Percentiles rank a stretch among this genome's conserved stretches.
These are phyloP conservation scores for Eurystomus glaucurus DNA, from an alignment of 2,797 vertebrate species.

Conservation along the genomic window DNA sequence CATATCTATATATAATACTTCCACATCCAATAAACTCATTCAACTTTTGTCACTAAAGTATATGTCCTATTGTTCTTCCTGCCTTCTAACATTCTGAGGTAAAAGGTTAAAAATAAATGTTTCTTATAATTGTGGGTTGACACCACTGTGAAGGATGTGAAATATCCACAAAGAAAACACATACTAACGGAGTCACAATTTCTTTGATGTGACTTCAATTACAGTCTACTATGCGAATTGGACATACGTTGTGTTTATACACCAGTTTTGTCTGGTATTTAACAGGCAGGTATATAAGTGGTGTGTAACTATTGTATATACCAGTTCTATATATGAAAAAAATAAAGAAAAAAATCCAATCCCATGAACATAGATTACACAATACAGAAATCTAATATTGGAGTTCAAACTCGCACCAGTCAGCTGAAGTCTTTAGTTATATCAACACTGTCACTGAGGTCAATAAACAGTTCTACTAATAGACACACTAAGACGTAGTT, in stretches of 20 bases:
- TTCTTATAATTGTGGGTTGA: not conserved
- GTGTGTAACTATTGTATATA: not conserved
- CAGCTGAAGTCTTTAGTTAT: not conserved
- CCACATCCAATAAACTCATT: not conserved
- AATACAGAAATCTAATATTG: not conserved
- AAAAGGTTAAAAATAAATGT: not conserved
- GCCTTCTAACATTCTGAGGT: not conserved
- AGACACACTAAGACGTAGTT: accelerated
- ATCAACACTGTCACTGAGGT: not conserved
- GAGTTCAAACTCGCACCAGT: not conserved
- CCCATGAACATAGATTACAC: not conserved
- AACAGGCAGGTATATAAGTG: not conserved
- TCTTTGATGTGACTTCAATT: not conserved
- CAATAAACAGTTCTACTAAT: not conserved
- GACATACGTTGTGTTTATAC: not conserved
- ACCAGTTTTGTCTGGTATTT: not conserved
- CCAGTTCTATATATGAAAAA: accelerated
- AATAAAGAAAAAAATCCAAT: not conserved
- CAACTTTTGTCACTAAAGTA: not conserved
- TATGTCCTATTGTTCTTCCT: not conserved
- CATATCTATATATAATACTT: not conserved
- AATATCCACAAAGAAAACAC: not conserved
- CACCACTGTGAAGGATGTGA: not conserved
- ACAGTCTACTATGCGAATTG: accelerated
- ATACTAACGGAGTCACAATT: not conserved